phyloP scores from a whole-genome alignment of 2,888 invertebrate species.

The Caenorhabditis uteleia region DNA sequence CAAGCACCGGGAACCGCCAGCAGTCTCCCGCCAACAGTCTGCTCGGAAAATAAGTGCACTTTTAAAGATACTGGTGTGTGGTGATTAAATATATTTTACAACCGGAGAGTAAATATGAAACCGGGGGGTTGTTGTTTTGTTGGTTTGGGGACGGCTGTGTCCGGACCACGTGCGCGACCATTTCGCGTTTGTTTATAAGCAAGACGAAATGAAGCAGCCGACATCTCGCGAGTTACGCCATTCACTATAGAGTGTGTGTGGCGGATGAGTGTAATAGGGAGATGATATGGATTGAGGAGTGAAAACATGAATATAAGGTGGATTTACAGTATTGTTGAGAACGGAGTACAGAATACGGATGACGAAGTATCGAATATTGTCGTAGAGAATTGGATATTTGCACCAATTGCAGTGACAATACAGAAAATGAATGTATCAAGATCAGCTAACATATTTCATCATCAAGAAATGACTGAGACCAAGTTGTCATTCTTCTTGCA shows the following conservation, averaged over 20 bases:
- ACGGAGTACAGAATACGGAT: slow-evolving; percentile 13
- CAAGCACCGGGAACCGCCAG: no score
- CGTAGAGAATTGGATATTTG: slow-evolving; percentile 47
- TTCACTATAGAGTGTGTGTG: slow-evolving; percentile 1
- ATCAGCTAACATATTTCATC: slow-evolving; percentile 14
- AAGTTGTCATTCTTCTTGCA: slow-evolving; percentile 26
- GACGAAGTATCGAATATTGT: slow-evolving; percentile 17
- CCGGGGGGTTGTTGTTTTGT: no score
- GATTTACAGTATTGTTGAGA: neutral
- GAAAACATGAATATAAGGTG: no score
- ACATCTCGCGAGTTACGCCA: slow-evolving; percentile 12
- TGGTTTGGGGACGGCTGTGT: no score
- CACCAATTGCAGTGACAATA: slow-evolving; percentile 44
- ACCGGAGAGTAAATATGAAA: no score
- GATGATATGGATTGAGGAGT: no score
- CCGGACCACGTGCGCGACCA: neutral
- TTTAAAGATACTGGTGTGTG: no score
- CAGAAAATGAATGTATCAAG: slow-evolving; percentile 43
- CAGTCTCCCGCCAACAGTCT: no score
- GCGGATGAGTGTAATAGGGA: neutral
- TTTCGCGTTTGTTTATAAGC: neutral
- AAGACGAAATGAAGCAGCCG: slow-evolving; percentile 6
- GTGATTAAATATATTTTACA: no score
- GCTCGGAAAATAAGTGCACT: no score
- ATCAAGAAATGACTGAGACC: slow-evolving; percentile 21